These are phyloP conservation scores for Apteryx mantelli DNA, from an alignment of 2,113 vertebrate species.

Conservation along the genomic window DNA sequence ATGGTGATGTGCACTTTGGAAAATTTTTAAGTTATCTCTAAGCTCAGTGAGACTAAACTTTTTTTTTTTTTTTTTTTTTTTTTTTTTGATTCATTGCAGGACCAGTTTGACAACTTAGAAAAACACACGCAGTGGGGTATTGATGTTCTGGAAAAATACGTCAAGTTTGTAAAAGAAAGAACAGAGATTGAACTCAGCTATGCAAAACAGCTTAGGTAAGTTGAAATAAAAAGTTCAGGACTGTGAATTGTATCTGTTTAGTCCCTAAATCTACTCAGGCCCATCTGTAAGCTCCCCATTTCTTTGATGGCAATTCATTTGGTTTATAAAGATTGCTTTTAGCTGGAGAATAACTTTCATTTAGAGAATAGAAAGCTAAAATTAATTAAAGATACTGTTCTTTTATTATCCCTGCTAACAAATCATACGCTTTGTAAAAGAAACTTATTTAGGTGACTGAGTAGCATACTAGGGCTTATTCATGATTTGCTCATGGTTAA, in stretches of 20 bases:
- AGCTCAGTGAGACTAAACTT: conserved; percentile 15
- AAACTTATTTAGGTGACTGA: background rate
- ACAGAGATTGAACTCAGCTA: conserved; percentile 95
- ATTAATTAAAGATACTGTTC: background rate
- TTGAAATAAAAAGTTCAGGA: background rate
- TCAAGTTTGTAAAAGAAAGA: conserved; percentile 97
- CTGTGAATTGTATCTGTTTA: background rate
- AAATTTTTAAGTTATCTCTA: background rate
- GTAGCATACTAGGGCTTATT: background rate
- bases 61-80: background rate
- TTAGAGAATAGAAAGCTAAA: background rate
- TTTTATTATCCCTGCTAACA: background rate
- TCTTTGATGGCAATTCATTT: background rate
- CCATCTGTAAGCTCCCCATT: background rate
- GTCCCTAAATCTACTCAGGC: background rate
- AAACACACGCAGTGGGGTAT: conserved; percentile 97
- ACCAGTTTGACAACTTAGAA: conserved; percentile 98
- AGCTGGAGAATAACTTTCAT: background rate
- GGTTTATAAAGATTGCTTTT: conserved; percentile 11
- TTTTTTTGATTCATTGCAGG: conserved; percentile 76
- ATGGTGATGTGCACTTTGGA: background rate
- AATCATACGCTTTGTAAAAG: background rate
- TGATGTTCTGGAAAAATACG: conserved; percentile 93
- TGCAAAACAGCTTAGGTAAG: conserved; percentile 99
- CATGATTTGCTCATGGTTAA: background rate